Evolutionary conservation across 2,888 invertebrate genomes (phyloP).

Genomic region (Podabrus alpinus): DNA sequence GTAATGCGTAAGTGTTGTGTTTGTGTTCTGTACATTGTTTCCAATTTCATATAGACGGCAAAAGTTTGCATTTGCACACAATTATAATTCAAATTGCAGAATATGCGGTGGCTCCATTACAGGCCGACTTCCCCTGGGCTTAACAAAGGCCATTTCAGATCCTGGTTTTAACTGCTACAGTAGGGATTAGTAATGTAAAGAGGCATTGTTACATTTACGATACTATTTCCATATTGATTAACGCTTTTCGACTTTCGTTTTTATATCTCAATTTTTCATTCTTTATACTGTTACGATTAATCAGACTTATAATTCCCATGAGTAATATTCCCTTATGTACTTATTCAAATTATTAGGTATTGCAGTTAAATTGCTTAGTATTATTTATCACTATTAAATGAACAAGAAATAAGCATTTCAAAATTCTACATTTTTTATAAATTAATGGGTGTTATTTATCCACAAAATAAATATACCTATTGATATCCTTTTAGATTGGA

Average conservation of each 20-base stretch:
- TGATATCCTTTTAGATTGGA: neutral
- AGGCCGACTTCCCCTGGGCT: slow-evolving; percentile 42
- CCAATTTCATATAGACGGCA: slow-evolving; percentile 41
- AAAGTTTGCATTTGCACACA: slow-evolving; percentile 45
- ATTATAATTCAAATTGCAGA: slow-evolving; percentile 46
- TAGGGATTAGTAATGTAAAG: slow-evolving; percentile 45
- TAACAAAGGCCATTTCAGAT: slow-evolving; percentile 45
- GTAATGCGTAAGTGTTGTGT: slow-evolving; percentile 29
- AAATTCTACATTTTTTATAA: neutral
- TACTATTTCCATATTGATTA: slow-evolving; percentile 44
- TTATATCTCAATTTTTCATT: slow-evolving; percentile 31
- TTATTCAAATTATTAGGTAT: neutral
- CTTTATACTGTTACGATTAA: neutral
- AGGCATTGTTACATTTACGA: slow-evolving; percentile 41
- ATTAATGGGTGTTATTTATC: neutral
- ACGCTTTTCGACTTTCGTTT: slow-evolving; percentile 35
- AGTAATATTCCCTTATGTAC: neutral
- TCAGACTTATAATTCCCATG: neutral
- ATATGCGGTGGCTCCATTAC: slow-evolving; percentile 45
- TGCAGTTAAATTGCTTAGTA: neutral
- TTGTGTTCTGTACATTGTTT: slow-evolving; percentile 37
- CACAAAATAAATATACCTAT: neutral
- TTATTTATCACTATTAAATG: neutral
- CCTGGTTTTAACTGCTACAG: slow-evolving; percentile 43
- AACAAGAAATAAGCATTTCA: neutral